Conservation (phyloP, 2,888 invertebrate species). For the Trachelus stipa region DNA sequence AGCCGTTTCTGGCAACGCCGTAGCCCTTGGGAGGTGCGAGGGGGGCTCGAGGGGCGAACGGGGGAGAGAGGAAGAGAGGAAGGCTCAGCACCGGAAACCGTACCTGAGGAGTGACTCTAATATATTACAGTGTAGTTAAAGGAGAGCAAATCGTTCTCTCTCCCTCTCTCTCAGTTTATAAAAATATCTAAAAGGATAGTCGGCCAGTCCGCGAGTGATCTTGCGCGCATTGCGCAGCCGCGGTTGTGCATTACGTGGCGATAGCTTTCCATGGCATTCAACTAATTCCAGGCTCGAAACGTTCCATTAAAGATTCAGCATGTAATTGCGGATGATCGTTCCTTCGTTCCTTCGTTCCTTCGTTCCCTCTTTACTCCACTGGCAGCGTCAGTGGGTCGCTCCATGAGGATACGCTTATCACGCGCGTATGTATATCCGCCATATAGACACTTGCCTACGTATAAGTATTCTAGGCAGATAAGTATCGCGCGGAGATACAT, state of each 20-base stretch:
- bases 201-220: background rate
- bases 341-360: conserved; percentile 20
- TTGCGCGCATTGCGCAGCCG: conserved; percentile 26
- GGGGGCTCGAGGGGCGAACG: no score
- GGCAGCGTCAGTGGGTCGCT: conserved; percentile 13
- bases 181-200: background rate
- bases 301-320: conserved; percentile 68
- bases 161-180: no score
- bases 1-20: background rate
- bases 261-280: conserved; percentile 63
- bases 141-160: no score
- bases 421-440: conserved; percentile 5
- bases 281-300: conserved; percentile 66
- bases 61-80: no score
- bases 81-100: no score
- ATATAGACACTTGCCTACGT: conserved; percentile 12
- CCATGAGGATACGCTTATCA: conserved; percentile 11
- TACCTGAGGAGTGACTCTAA: no score
- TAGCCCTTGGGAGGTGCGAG: no score
- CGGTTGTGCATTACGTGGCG: conserved; percentile 58
- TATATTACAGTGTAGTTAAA: no score
- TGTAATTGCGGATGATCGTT: conserved; percentile 65
- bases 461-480: no score
- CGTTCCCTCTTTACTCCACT: conserved; percentile 28
- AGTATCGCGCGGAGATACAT: background rate